Evolutionary conservation across 2,797 vertebrate species (phyloP).

Genomic region (Artibeus jamaicensis): DNA sequence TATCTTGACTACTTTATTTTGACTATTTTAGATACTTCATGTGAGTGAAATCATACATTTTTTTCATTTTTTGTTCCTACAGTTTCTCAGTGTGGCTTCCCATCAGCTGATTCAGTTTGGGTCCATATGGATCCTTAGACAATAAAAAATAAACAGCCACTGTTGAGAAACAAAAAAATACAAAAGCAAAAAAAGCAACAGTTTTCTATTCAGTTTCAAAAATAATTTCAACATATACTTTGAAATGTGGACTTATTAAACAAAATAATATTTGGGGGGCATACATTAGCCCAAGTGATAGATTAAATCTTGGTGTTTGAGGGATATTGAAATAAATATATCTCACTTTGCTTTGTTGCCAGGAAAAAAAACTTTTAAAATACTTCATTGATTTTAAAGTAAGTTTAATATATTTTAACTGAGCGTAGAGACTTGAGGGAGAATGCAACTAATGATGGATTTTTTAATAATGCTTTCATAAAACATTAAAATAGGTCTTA

Average conservation of each 20-base stretch:
- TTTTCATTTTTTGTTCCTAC: neutral
- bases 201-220: neutral
- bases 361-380: conserved; percentile 58
- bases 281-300: conserved; percentile 42
- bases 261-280: conserved; percentile 8
- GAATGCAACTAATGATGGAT: conserved; percentile 73
- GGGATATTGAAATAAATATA: conserved; percentile 71
- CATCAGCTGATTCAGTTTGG: neutral
- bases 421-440: conserved; percentile 64
- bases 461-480: conserved; percentile 78
- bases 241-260: conserved; percentile 42
- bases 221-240: conserved; percentile 42
- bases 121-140: neutral
- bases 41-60: neutral
- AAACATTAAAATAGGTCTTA: conserved; percentile 76
- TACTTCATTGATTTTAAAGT: conserved; percentile 76
- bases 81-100: neutral
- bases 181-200: neutral
- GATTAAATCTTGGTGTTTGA: conserved; percentile 49
- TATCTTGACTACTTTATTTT: neutral
- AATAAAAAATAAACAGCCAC: neutral
- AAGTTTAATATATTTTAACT: conserved; percentile 75
- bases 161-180: neutral
- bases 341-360: conserved; percentile 45
- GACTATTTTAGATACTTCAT: neutral